Base-by-base conservation (phyloP, 2,888 invertebrate genomes). In the Orgyia antiqua region DNA sequence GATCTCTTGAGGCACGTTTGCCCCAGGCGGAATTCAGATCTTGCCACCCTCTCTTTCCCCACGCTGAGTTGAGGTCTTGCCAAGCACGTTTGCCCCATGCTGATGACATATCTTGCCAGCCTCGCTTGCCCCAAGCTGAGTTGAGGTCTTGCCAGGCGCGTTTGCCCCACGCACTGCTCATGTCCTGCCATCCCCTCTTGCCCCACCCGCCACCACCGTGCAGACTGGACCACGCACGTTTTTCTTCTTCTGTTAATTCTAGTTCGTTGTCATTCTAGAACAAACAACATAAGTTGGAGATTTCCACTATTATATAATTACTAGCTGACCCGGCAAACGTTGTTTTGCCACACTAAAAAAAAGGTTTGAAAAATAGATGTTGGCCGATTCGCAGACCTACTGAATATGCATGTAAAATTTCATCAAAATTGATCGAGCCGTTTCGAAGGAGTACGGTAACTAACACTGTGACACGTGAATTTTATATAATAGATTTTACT, bases 31-130 rank as follows among this genome's bases (percentile, higher is more conserved):
- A 68, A 57, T 70, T 79, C 57, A 88, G 64, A 51, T 87, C 87
- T 45, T 88, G 83, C 90, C 90, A 90, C 10, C 76, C 89, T 17
- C 90, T 69, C 57, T 90, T 90, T 18, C 89, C 89, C 89, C 88
- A 89, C 4, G 87, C 58, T 0, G 76, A 64, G 54, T 87, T 87
- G 33, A 91, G 54, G 52, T 88, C 89, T 37, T 78, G 78, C 90
- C 89, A 91, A 2, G 79, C 89, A 1, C 90, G 71, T 51, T 90
- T 91, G 37, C 90, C 90, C 88, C 88, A 88, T 2, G 51, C 51
- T 1, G 43, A 43, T 36, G 31, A 79, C 33, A 88, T 58, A 42
- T 87, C 87, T 49, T 88, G 83, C 90, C 89, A 90, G 12, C 82
- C 89, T 13, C 90, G 70, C 57, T 91, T 90, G 17, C 89, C 89